A percentile compares a stretch with the other conserved stretches of the same genome.
phyloP scores from a whole-genome alignment of 2,888 invertebrate species.

The Flexamia atlantica region DNA sequence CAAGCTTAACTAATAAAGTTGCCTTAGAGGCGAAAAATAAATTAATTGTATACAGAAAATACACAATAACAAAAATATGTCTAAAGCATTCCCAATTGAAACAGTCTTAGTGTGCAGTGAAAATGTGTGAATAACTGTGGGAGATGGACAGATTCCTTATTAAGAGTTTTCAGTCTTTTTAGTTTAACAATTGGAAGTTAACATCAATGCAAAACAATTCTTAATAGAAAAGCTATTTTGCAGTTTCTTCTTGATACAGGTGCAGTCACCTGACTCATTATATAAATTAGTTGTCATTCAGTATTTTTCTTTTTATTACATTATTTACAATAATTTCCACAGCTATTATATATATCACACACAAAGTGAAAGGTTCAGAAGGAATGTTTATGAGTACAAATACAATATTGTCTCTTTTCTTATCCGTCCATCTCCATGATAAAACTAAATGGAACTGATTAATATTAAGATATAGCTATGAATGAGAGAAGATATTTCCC shows the following conservation, averaged over 20 bases:
- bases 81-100: slow-evolving; percentile 23
- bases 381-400: not conserved
- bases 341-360: too few species aligned
- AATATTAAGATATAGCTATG: slow-evolving; percentile 5
- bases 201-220: too few species aligned
- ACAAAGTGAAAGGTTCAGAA: not conserved
- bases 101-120: slow-evolving; percentile 20
- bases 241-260: not conserved
- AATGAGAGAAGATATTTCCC: slow-evolving; percentile 56
- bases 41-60: slow-evolving; percentile 44
- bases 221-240: too few species aligned
- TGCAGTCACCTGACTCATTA: not conserved
- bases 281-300: not conserved
- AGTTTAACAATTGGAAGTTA: not conserved
- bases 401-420: not conserved
- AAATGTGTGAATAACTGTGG: slow-evolving; percentile 2
- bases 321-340: not conserved
- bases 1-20: slow-evolving; percentile 28
- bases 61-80: slow-evolving; percentile 36
- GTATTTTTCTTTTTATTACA: not conserved
- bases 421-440: not conserved
- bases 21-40: slow-evolving; percentile 28
- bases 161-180: slow-evolving; percentile 12
- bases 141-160: slow-evolving; percentile 27
- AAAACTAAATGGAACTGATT: slow-evolving; percentile 18